Conservation (phyloP, 2,797 vertebrate species). For the Myotis pilosus region DNA sequence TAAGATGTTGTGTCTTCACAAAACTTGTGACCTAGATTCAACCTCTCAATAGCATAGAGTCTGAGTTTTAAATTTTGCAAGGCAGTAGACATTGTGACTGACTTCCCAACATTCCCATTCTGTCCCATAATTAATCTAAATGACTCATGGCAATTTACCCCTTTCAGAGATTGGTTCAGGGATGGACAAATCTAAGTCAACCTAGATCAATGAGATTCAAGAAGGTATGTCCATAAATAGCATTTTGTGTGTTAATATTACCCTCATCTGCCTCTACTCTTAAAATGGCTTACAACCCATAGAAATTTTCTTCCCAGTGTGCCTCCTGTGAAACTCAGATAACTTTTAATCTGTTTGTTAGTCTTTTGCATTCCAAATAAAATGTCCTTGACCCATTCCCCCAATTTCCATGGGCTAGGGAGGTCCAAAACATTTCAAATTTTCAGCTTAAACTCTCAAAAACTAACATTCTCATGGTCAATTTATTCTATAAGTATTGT, state of each 20-base stretch:
- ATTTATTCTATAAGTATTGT: background rate
- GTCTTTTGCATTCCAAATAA: background rate
- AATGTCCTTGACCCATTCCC: background rate
- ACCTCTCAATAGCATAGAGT: background rate
- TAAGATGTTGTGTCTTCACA: background rate
- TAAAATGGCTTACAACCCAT: background rate
- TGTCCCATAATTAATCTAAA: background rate
- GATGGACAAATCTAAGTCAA: background rate
- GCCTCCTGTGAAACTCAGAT: background rate
- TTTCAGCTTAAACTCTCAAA: background rate
- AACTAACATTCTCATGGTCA: background rate
- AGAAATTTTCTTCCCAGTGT: background rate
- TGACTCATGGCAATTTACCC: background rate
- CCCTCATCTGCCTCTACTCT: background rate
- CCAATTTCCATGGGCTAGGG: background rate
- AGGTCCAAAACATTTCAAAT: background rate
- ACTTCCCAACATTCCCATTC: background rate
- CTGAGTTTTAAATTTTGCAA: background rate
- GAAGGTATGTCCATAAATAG: background rate
- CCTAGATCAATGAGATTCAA: background rate
- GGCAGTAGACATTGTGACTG: background rate
- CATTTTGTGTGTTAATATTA: background rate
- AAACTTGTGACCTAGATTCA: background rate
- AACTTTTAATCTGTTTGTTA: background rate
- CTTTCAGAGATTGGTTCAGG: background rate